Conservation (phyloP, 2,797 vertebrate species). For the Okamejei kenojei region DNA sequence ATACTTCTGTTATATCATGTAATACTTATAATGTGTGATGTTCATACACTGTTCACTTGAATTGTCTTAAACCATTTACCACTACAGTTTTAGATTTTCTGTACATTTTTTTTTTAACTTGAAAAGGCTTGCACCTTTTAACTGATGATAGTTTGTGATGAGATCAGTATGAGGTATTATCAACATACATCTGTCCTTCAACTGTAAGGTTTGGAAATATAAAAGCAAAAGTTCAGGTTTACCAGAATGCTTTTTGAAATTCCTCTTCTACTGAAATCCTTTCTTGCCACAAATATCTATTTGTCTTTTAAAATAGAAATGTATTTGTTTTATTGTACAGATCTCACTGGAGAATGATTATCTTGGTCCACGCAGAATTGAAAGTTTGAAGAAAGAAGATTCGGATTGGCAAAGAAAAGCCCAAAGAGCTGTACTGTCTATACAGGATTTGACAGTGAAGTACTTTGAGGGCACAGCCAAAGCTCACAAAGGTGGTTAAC, state of each 20-base stretch:
- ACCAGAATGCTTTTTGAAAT: too few relatives aligned
- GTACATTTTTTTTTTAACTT: background rate
- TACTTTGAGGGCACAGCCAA: conserved; percentile 94
- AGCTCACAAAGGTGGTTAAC: conserved; percentile 78
- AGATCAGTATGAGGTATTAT: background rate
- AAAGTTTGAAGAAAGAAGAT: conserved; percentile 81
- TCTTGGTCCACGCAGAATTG: conserved; percentile 85
- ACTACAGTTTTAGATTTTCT: background rate
- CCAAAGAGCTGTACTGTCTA: conserved; percentile 82
- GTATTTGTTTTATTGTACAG: conserved; percentile 54
- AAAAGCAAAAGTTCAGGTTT: background rate
- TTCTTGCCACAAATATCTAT: background rate
- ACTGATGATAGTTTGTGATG: background rate
- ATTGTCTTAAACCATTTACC: background rate
- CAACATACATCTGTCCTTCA: background rate
- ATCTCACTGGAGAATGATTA: conserved; percentile 92
- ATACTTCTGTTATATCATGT: background rate
- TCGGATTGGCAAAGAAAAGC: conserved; percentile 93
- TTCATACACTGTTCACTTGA: background rate
- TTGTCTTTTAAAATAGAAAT: background rate
- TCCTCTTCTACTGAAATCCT: background rate
- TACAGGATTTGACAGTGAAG: conserved; percentile 93
- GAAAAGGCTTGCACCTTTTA: background rate
- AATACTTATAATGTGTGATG: background rate
- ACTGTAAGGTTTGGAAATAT: background rate